phyloP scores from a whole-genome alignment of 2,888 invertebrate species.

The Mesorhabditis belari region DNA sequence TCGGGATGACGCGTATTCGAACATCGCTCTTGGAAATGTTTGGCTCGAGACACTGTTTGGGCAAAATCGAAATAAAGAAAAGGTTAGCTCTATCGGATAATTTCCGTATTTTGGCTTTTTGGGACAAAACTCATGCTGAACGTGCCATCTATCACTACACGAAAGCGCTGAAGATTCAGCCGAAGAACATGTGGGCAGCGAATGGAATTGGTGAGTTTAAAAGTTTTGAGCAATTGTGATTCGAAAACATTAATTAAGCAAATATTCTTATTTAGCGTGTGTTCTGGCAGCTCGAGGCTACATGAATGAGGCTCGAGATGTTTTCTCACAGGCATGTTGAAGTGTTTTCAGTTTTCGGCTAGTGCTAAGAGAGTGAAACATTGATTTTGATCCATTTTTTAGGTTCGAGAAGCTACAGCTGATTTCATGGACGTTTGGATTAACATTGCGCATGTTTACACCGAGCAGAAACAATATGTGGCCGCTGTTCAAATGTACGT shows the following conservation, averaged over 20 bases:
- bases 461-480: slow-evolving; percentile 80
- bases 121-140: slow-evolving; percentile 86
- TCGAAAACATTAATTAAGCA: too few relatives aligned
- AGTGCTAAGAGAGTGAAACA: too few relatives aligned
- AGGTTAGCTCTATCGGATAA: slow-evolving; percentile 58
- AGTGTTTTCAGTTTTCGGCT: too few relatives aligned
- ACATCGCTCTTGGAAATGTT: slow-evolving; percentile 93
- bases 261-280: too few relatives aligned
- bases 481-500: slow-evolving; percentile 87
- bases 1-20: slow-evolving; percentile 65
- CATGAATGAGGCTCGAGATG: slow-evolving; percentile 90
- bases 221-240: too few relatives aligned
- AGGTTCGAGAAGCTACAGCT: slow-evolving; percentile 83
- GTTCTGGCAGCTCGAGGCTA: slow-evolving; percentile 84
- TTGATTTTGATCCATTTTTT: not conserved
- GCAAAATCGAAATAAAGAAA: slow-evolving; percentile 84
- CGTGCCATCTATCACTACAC: slow-evolving; percentile 85
- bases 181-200: slow-evolving; percentile 95
- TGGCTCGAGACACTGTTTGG: slow-evolving; percentile 95
- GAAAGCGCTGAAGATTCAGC: slow-evolving; percentile 81
- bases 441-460: slow-evolving; percentile 97
- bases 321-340: slow-evolving; percentile 76
- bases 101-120: too few relatives aligned
- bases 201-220: slow-evolving; percentile 86
- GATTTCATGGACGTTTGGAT: slow-evolving; percentile 99